Percentiles rank a stretch among this genome's conserved stretches.
phyloP scores from a whole-genome alignment of 2,888 invertebrate species.

The Nezara viridula region DNA sequence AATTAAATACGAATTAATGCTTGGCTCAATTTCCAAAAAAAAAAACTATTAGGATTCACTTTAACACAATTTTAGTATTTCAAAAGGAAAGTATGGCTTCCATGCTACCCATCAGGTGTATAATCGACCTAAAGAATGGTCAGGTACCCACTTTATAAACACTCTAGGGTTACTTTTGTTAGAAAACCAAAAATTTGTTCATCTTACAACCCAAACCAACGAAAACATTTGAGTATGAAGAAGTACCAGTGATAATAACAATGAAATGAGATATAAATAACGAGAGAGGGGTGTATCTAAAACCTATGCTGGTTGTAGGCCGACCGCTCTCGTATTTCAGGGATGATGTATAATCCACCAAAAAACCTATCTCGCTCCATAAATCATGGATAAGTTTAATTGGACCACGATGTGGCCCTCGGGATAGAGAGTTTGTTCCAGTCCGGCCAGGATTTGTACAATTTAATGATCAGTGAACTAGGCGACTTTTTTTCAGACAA shows the following conservation, averaged over 20 bases:
- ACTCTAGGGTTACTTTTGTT: too few species aligned
- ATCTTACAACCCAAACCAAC: too few species aligned
- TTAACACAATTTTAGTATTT: too few species aligned
- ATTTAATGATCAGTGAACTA: neutral
- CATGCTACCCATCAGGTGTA: too few species aligned
- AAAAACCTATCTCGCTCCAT: constrained; percentile 16
- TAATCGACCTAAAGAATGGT: too few species aligned
- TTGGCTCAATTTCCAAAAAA: too few species aligned
- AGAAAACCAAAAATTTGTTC: too few species aligned
- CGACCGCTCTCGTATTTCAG: neutral
- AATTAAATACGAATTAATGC: too few species aligned
- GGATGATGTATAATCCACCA: constrained; percentile 14
- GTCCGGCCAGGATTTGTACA: neutral
- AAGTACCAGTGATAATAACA: neutral
- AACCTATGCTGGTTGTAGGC: neutral
- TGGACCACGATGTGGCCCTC: neutral
- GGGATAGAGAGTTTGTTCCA: neutral
- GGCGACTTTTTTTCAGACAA: neutral
- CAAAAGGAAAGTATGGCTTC: too few species aligned
- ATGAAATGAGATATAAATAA: neutral
- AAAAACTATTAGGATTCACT: too few species aligned
- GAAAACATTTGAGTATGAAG: too few species aligned
- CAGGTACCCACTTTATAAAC: too few species aligned
- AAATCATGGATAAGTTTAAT: constrained; percentile 16
- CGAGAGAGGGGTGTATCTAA: neutral